phyloP scores from a whole-genome alignment of 2,113 vertebrate species.

The Proterorhinus semilunaris region DNA sequence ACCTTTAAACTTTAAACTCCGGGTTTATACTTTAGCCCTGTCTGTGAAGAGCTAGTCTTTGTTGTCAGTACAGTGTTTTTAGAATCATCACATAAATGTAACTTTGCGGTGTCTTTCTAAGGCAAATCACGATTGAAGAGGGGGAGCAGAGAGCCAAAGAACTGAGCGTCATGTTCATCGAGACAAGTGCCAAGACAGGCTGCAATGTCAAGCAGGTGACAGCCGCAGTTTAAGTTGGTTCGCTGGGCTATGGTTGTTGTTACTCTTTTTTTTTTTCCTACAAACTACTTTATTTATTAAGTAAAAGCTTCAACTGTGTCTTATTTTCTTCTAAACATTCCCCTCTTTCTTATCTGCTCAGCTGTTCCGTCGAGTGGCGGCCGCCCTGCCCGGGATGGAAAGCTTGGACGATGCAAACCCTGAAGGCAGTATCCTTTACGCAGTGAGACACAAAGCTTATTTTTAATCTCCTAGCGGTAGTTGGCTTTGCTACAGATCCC shows the following conservation, averaged over 20 bases:
- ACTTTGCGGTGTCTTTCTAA: slow-evolving; percentile 54
- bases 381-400: slow-evolving; percentile 75
- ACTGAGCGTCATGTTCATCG: slow-evolving; percentile 92
- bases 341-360: slow-evolving; percentile 16
- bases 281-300: background rate
- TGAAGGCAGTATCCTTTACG: slow-evolving; percentile 77
- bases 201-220: slow-evolving; percentile 82
- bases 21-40: too few relatives aligned
- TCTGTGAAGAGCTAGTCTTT: too few relatives aligned
- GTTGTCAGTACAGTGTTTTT: too few relatives aligned
- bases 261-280: background rate
- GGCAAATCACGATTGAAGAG: slow-evolving; percentile 91
- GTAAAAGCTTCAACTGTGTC: too few relatives aligned
- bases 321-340: background rate
- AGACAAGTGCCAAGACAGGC: slow-evolving; percentile 82
- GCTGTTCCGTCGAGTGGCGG: slow-evolving; percentile 73
- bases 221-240: slow-evolving; percentile 25
- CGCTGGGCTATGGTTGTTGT: background rate
- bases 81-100: background rate
- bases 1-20: too few relatives aligned
- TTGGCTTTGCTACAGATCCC: slow-evolving; percentile 40
- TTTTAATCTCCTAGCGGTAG: slow-evolving; percentile 63
- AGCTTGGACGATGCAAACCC: slow-evolving; percentile 74
- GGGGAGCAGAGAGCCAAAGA: slow-evolving; percentile 91
- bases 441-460: slow-evolving; percentile 41